Evolutionary conservation across 2,888 invertebrate species (phyloP), one percentile per base, ranked within the genome.

Genomic region (Papilio elwesi): DNA sequence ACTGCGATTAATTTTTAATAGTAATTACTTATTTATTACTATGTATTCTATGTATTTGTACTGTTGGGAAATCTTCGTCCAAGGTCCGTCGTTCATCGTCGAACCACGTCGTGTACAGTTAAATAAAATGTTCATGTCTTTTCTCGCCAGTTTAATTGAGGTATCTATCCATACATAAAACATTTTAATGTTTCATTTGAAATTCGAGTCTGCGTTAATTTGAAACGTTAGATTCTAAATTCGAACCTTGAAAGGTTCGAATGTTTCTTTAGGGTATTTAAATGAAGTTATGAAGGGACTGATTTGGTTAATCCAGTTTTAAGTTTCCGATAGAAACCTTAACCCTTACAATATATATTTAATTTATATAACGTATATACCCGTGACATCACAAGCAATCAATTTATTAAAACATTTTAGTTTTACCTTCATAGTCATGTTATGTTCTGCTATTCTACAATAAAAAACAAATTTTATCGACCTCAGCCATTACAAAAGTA

Each of bases 281-380:
- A 59, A 59, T 13, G 38, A 59, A 59, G 59, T 59, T 59, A 38
- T 9, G 43, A 57, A 59, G 59, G 57, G 57, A 57, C 55, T 36
- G 57, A 57, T 59, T 59, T 59, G n/a, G 59, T 38, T 59, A 59
- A 59, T 59, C 38, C 38, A n/a, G 38, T 59, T 59, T 59, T 59
- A 59, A 38, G 59, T 59, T 59, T 6, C 59, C 38, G n/a, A 59
- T 64, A 15, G 47, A n/a, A 63, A 13, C 47, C 38, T 59, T 38
- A 59, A 59, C 59, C 38, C 57, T 57, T 57, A 9, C 57, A 36
- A 15, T 57, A 36, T 15, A 13, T 43, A 51, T 52, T 67, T 74
- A 53, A 38, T 53, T 62, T n/a, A 53, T 43, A 26, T 26, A 26
- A 26, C 57, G 26, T 8, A 12, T 57, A 57, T 11, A 53, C 16